These are phyloP conservation scores for Euclidia mi DNA, from an alignment of 2,888 invertebrate genomes.

Conservation along the genomic window DNA sequence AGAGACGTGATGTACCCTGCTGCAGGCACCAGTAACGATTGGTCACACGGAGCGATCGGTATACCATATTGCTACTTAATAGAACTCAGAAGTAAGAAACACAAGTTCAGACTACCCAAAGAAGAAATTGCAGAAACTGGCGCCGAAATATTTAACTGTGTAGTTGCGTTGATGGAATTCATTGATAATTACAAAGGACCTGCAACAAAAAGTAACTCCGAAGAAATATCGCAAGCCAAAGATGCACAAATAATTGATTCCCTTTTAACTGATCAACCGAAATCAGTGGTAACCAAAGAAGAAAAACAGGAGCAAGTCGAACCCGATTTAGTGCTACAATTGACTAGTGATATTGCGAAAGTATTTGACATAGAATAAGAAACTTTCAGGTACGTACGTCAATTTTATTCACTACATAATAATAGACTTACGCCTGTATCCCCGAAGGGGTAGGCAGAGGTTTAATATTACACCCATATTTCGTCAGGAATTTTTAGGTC, in stretches of 20 bases:
- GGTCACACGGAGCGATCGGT: constrained; percentile 75
- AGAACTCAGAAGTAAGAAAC: constrained; percentile 78
- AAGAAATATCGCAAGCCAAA: not conserved
- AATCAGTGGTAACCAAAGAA: not conserved
- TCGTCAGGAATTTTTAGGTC: too few relatives aligned
- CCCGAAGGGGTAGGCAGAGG: too few relatives aligned
- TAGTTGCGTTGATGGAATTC: constrained; percentile 79
- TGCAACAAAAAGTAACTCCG: not conserved
- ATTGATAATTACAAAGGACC: constrained; percentile 63
- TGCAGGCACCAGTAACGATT: constrained; percentile 82
- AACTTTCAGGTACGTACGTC: too few relatives aligned
- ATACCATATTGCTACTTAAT: constrained; percentile 83
- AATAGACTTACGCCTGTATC: too few relatives aligned
- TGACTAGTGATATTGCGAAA: too few relatives aligned
- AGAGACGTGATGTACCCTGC: constrained; percentile 83
- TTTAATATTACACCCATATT: too few relatives aligned
- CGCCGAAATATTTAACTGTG: constrained; percentile 72
- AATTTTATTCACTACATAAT: too few relatives aligned
- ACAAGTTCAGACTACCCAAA: constrained; percentile 76
- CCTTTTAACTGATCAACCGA: not conserved
- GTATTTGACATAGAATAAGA: too few relatives aligned
- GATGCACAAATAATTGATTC: not conserved
- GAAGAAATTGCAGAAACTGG: constrained; percentile 80
- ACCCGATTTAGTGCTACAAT: too few relatives aligned
- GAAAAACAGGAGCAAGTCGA: constrained; percentile 11